Conservation (phyloP, 2,888 invertebrate genomes). For the Callyntrura guangdongensis region DNA sequence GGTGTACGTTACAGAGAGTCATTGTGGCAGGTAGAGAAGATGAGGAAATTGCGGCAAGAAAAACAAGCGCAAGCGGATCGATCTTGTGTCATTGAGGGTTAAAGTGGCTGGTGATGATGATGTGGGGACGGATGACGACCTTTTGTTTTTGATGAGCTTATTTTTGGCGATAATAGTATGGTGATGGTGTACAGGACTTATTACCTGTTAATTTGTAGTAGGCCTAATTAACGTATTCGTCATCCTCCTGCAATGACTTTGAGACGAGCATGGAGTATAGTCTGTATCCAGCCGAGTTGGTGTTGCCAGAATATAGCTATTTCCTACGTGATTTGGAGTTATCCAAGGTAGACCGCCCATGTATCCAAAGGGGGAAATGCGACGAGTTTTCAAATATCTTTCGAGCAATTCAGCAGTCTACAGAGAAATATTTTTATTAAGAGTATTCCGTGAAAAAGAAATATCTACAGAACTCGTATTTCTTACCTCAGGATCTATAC, state of each 20-base stretch:
- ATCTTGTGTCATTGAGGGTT: not conserved
- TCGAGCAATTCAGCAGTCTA: slow-evolving; percentile 69
- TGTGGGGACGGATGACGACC: not conserved
- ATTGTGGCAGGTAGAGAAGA: not conserved
- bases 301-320: slow-evolving; percentile 2
- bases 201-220: not conserved
- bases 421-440: slow-evolving; percentile 10
- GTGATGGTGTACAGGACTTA: not conserved
- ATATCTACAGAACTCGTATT: not conserved
- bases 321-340: slow-evolving; percentile 44
- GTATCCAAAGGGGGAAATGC: slow-evolving; percentile 79
- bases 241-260: slow-evolving; percentile 9
- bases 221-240: slow-evolving; percentile 35
- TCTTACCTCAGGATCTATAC: slow-evolving; percentile 63
- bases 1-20: not conserved
- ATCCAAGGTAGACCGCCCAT: slow-evolving; percentile 70
- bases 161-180: not conserved
- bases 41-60: not conserved
- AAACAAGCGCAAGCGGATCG: not conserved
- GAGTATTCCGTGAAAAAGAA: not conserved
- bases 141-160: not conserved
- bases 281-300: slow-evolving; percentile 38
- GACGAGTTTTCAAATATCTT: slow-evolving; percentile 62
- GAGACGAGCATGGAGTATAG: slow-evolving; percentile 9
- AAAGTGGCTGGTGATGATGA: not conserved